These are phyloP conservation scores for Rhinogobio ventralis DNA, from an alignment of 2,797 vertebrate genomes.

Conservation along the genomic window DNA sequence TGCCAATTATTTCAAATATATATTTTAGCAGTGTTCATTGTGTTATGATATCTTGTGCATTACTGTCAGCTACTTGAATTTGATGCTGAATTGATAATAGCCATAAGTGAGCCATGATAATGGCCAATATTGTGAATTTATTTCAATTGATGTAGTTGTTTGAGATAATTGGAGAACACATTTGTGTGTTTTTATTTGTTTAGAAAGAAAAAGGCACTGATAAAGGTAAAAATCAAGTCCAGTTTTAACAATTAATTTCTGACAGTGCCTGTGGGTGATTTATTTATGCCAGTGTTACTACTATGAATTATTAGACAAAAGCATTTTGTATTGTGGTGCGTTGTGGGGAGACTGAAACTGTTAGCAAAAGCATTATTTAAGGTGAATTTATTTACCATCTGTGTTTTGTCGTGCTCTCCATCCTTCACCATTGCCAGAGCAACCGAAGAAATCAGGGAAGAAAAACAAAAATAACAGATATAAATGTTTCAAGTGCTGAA, in stretches of 20 bases:
- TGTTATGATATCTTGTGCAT: background rate
- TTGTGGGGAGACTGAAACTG: conserved; percentile 33
- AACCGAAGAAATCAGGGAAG: conserved; percentile 73
- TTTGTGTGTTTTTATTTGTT: background rate
- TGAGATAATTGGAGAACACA: background rate
- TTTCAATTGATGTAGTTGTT: background rate
- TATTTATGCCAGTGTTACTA: background rate
- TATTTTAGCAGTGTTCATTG: background rate
- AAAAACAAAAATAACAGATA: conserved; percentile 76
- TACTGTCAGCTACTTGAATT: background rate
- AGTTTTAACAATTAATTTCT: conserved; percentile 2
- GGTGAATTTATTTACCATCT: conserved; percentile 82
- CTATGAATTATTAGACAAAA: background rate
- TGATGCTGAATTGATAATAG: background rate
- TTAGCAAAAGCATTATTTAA: conserved; percentile 74
- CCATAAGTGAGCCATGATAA: background rate
- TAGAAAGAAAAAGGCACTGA: background rate
- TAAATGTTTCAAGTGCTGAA: conserved; percentile 53
- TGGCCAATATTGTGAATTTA: background rate
- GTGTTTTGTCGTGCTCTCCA: conserved; percentile 86
- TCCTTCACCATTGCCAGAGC: conserved; percentile 81
- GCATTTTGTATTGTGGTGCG: background rate
- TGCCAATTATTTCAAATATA: background rate
- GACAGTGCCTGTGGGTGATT: background rate
- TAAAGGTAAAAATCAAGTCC: background rate